phyloP scores from a whole-genome alignment of 2,797 vertebrate genomes.

The Yasuhikotakia modesta region DNA sequence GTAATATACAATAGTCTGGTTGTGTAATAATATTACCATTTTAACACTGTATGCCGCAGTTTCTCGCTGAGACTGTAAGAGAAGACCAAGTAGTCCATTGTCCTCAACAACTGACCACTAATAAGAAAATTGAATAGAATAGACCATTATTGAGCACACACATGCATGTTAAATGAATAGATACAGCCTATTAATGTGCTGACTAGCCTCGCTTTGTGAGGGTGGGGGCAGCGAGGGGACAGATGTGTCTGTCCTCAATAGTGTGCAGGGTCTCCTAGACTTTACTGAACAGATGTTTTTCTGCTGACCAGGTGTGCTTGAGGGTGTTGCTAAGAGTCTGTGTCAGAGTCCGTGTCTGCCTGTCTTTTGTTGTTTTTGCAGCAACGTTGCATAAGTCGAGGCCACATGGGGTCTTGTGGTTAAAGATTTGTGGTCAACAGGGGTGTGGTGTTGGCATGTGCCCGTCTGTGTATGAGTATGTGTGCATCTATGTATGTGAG shows the following conservation, averaged over 20 bases:
- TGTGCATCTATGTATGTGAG: too few species aligned
- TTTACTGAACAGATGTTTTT: slow-evolving; percentile 30
- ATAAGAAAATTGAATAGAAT: slow-evolving; percentile 19
- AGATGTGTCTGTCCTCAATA: not conserved
- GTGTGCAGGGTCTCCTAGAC: not conserved
- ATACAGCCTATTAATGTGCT: not conserved
- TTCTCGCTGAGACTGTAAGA: not conserved
- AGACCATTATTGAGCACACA: not conserved
- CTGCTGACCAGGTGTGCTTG: slow-evolving; percentile 24
- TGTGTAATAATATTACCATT: slow-evolving; percentile 15
- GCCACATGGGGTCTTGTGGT: slow-evolving; percentile 34
- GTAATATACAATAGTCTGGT: slow-evolving; percentile 11
- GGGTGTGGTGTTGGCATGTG: slow-evolving; percentile 40
- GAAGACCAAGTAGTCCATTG: slow-evolving; percentile 17
- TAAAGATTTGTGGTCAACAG: not conserved
- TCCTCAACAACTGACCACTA: not conserved
- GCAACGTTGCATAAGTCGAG: not conserved
- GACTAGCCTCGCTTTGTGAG: not conserved
- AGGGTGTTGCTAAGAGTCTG: not conserved
- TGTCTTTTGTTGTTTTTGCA: not conserved
- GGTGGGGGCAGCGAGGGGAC: not conserved
- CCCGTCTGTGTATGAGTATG: slow-evolving; percentile 21
- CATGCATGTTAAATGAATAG: not conserved
- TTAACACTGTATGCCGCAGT: not conserved
- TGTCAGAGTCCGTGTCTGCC: not conserved